Base-by-base conservation (phyloP, 2,888 invertebrate genomes). In the Linnaemya vulpina region DNA sequence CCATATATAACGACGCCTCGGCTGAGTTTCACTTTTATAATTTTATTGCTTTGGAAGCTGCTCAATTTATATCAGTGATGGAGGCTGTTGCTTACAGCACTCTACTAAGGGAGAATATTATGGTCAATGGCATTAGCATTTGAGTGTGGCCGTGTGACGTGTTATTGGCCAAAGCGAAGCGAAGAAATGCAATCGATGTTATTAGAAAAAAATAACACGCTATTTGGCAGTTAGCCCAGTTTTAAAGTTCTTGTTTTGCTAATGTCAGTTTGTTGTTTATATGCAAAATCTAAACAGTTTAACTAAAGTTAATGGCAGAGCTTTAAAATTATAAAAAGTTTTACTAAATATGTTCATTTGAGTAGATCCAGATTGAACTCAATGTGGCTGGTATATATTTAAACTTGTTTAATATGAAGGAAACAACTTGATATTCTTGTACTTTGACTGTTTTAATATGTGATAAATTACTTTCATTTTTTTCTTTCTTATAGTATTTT, bases 201-300 rank as follows among this genome's bases (percentile, higher is more conserved):
- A 77, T 77, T 83, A 68, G 46, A 68, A 68, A 73, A n/a, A 5
- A 83, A 25, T 67, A 58, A 65, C 55, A 38, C 75, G 38, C 74
- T 71, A 68, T 79, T 75, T 76, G 71, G 83, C 79, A 71, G 63
- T 79, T 79, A 67, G 71, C 75, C 79, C 67, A 71, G 40, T 76
- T 84, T 70, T 22, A 35, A 63, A 17, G 46, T 11, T n/a, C 4
- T 1, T n/a, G 9, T 20, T 62, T 63, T 63, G 0, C 9, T 40
- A 40, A 8, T 40, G 11, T 40, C 8, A 30, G 8, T 43, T 43
- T 7, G 38, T 30, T 30, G 30, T 30, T 30, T 30, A 30, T 30
- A 30, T 40, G 3, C 10, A 40, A 40, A 40, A 3, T 10, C 7
- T 40, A 40, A 40, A 40, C 9, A 40, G 11, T 40, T 40, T 40